These are phyloP conservation scores for Pipa parva DNA, from an alignment of 2,113 vertebrate genomes.

Conservation along the genomic window DNA sequence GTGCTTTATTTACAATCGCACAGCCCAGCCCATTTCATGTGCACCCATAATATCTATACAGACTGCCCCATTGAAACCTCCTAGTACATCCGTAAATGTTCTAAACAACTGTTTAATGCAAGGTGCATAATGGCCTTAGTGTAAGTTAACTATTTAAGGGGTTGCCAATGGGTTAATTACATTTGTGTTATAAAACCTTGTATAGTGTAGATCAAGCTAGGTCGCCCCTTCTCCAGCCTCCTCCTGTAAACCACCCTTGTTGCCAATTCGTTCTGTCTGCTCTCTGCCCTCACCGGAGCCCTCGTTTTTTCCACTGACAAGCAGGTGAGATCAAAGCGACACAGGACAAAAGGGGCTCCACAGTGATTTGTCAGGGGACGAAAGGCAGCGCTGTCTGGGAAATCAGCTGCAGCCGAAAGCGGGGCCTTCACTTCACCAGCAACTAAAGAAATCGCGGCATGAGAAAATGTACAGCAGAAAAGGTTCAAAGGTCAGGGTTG, in stretches of 20 bases:
- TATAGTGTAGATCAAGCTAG: neutral
- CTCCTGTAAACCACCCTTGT: conserved; percentile 50
- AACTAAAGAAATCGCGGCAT: conserved; percentile 84
- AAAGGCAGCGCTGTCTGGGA: conserved; percentile 84
- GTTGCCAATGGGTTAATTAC: neutral
- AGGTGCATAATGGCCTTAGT: no score
- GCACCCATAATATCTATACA: no score
- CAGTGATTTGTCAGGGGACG: conserved; percentile 90
- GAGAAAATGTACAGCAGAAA: conserved; percentile 94
- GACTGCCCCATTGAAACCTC: no score
- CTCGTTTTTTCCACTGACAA: conserved; percentile 74
- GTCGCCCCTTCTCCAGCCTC: conserved; percentile 10
- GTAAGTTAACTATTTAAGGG: no score
- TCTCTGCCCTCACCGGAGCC: conserved; percentile 84
- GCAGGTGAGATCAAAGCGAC: conserved; percentile 93
- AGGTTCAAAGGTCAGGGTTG: conserved; percentile 90
- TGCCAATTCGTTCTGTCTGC: conserved; percentile 85
- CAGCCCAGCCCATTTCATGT: no score
- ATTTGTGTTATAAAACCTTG: neutral
- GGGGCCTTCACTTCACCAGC: conserved; percentile 81
- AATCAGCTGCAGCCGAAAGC: conserved; percentile 71
- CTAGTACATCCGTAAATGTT: no score
- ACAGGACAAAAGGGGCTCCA: conserved; percentile 84
- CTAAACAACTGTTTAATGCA: no score
- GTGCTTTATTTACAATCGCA: no score